A percentile compares a stretch with the other conserved stretches of the same genome.
phyloP scores from a whole-genome alignment of 1,140 invertebrate genomes.

The Pomacea maculata region DNA sequence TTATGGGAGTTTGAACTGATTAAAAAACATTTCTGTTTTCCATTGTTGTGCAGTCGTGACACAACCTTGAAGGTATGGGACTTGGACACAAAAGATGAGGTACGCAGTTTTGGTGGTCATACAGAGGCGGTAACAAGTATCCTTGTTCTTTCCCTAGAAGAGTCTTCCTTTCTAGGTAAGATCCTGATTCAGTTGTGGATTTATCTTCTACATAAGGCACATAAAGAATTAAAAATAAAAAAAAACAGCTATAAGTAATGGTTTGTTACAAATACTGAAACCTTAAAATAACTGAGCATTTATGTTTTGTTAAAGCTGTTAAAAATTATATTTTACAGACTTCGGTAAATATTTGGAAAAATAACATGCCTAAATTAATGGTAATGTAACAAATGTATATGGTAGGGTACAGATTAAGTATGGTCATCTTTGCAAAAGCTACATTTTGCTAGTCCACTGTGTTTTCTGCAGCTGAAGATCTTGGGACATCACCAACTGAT shows the following conservation, averaged over 20 bases:
- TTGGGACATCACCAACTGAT: slow-evolving; percentile 18
- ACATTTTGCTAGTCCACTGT: not conserved
- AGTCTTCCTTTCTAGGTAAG: slow-evolving; percentile 29
- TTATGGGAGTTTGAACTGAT: too few species aligned
- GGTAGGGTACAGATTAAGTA: not conserved
- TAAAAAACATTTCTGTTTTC: not conserved
- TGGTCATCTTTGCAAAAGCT: too few species aligned
- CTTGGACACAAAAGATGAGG: slow-evolving; percentile 34
- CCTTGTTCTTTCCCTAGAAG: slow-evolving; percentile 34
- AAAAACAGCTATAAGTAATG: not conserved
- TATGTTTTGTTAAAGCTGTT: not conserved
- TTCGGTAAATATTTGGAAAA: not conserved
- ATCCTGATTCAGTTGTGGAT: not conserved
- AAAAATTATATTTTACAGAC: not conserved
- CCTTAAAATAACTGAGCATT: not conserved
- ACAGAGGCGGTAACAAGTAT: slow-evolving; percentile 49
- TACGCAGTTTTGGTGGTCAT: slow-evolving; percentile 52
- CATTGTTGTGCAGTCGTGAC: slow-evolving; percentile 49
- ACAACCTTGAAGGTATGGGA: slow-evolving; percentile 58
- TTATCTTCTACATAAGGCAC: not conserved
- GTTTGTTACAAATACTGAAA: not conserved
- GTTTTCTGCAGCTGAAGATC: slow-evolving; percentile 20
- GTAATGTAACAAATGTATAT: not conserved
- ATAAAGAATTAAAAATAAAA: not conserved
- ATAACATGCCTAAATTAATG: too few species aligned